Percentiles rank a stretch among this genome's conserved stretches.
Evolutionary conservation across 2,797 vertebrate genomes (phyloP).

Genomic region (Sebastiscus albofasciatus): DNA sequence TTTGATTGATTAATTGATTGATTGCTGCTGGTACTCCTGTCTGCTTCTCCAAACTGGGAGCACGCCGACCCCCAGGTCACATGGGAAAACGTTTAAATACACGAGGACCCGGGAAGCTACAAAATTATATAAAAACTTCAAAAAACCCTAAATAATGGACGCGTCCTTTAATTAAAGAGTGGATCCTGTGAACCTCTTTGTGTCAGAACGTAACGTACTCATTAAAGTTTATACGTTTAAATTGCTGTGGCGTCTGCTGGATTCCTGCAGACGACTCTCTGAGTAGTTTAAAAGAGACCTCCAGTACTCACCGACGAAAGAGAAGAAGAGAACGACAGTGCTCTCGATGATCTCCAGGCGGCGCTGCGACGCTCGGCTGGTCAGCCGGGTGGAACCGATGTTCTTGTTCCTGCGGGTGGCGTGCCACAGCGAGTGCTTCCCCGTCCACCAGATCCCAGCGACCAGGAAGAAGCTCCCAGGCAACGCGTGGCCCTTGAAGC

Average conservation of each 20-base stretch:
- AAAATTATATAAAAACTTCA: no score
- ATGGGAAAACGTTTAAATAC: no score
- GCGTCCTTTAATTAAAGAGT: not conserved
- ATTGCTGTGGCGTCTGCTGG: not conserved
- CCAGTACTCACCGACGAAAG: conserved; percentile 85
- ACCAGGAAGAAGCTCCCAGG: conserved; percentile 91
- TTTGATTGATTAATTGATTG: no score
- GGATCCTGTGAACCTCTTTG: not conserved
- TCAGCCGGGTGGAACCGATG: conserved; percentile 81
- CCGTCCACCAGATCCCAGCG: conserved; percentile 91
- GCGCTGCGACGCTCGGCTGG: conserved; percentile 86
- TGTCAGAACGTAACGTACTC: not conserved
- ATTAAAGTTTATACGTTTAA: not conserved
- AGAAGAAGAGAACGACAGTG: conserved; percentile 82
- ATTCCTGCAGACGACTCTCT: not conserved
- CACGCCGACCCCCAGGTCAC: no score
- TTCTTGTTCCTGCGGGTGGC: conserved; percentile 88
- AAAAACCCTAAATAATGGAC: no score
- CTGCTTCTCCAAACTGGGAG: no score
- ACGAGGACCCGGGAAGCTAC: no score
- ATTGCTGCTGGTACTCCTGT: no score
- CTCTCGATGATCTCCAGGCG: conserved; percentile 90
- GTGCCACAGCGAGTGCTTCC: conserved; percentile 88
- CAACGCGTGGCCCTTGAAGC: conserved; percentile 92
- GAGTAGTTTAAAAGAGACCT: not conserved